Conservation (phyloP, 2,888 invertebrate genomes). For the Sminthurides aquaticus region DNA sequence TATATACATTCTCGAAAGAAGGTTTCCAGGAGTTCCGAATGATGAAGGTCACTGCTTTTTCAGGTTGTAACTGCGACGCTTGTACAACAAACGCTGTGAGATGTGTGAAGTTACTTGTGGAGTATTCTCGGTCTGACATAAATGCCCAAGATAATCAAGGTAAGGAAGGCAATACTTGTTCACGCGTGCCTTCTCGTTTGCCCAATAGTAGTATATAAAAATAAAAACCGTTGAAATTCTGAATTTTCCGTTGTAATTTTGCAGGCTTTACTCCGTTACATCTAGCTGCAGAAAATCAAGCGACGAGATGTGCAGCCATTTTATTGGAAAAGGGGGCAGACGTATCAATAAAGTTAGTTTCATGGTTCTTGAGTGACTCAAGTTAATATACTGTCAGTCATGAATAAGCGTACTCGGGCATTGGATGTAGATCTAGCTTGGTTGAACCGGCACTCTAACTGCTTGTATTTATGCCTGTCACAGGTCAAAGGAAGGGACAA, state of each 20-base stretch:
- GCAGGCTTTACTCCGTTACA: conserved; percentile 28
- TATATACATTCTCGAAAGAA: no score
- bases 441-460: no score
- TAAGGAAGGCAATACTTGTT: conserved; percentile 17
- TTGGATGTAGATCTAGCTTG: no score
- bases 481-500: conserved; percentile 39
- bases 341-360: conserved; percentile 38
- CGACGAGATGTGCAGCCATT: conserved; percentile 37
- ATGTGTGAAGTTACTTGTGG: conserved; percentile 29
- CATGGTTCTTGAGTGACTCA: not conserved
- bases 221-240: no score
- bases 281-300: conserved; percentile 40
- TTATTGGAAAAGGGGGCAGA: conserved; percentile 40
- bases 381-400: not conserved
- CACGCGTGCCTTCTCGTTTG: no score
- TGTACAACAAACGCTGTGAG: conserved; percentile 33
- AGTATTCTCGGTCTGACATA: conserved; percentile 36
- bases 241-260: no score
- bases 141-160: conserved; percentile 40
- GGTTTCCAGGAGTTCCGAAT: not conserved
- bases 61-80: conserved; percentile 39
- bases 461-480: not conserved
- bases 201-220: not conserved
- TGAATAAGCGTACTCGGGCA: no score
- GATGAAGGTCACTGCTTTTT: conserved; percentile 3